Percentiles rank a stretch among this genome's conserved stretches.
phyloP scores from a whole-genome alignment of 2,888 invertebrate genomes.

The Actias luna region DNA sequence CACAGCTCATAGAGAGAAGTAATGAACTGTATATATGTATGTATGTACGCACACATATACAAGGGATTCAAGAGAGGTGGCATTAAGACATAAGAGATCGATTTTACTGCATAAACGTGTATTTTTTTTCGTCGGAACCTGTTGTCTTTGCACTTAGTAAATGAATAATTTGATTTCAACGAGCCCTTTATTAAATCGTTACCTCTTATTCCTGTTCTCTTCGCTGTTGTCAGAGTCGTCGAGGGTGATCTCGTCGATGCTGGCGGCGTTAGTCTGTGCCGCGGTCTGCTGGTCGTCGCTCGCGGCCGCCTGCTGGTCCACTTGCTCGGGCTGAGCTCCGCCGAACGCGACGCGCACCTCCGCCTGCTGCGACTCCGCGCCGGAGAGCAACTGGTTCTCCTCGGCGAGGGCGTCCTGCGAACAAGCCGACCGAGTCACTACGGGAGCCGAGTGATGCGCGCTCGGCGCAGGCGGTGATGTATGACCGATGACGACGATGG shows the following conservation, averaged over 20 bases:
- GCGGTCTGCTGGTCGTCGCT: conserved; percentile 74
- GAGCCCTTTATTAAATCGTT: no score
- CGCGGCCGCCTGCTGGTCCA: conserved; percentile 37
- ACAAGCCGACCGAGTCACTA: neutral
- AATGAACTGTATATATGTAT: no score
- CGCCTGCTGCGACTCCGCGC: conserved; percentile 83
- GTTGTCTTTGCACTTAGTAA: no score
- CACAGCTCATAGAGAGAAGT: no score
- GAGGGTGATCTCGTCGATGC: conserved; percentile 86
- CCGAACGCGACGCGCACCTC: conserved; percentile 84
- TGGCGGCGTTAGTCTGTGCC: conserved; percentile 83
- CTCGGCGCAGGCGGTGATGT: neutral
- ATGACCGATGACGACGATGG: conserved; percentile 46
- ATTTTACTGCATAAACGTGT: no score
- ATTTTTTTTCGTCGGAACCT: no score
- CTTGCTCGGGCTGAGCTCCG: conserved; percentile 38
- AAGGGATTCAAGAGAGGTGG: no score
- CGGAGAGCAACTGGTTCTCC: conserved; percentile 75
- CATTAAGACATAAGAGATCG: no score
- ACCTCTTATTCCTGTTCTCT: conserved; percentile 91
- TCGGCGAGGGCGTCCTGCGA: conserved; percentile 67
- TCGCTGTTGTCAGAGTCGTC: conserved; percentile 87
- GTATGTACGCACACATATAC: no score
- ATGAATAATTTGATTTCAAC: no score
- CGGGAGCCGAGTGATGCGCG: neutral